Percentiles rank a stretch among this genome's conserved stretches.
These are phyloP conservation scores for Danio jaintianensis DNA, from an alignment of 2,797 vertebrate species.

Conservation along the genomic window DNA sequence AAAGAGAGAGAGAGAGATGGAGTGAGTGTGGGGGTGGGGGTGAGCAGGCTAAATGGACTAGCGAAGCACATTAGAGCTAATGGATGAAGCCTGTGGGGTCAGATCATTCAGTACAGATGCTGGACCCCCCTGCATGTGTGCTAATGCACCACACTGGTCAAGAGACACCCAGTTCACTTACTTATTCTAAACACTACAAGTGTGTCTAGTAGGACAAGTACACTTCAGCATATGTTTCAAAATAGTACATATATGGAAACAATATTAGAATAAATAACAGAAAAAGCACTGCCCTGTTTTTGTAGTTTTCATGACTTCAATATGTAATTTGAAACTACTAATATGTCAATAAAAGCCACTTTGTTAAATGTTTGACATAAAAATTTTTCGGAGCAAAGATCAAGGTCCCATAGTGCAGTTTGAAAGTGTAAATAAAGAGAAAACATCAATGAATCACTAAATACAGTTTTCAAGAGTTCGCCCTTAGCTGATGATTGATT, in stretches of 20 bases:
- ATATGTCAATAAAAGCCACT: too few relatives aligned
- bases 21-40: constrained; percentile 8
- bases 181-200: not conserved
- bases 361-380: too few relatives aligned
- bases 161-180: not conserved
- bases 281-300: too few relatives aligned
- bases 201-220: not conserved
- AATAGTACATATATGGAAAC: not conserved
- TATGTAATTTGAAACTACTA: too few relatives aligned
- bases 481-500: too few relatives aligned
- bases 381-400: too few relatives aligned
- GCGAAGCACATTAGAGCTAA: constrained; percentile 54
- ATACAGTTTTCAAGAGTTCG: too few relatives aligned
- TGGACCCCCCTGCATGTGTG: constrained; percentile 1
- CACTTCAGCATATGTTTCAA: not conserved
- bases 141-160: constrained; percentile 34
- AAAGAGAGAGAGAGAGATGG: not conserved
- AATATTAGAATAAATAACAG: not conserved
- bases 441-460: too few relatives aligned
- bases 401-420: too few relatives aligned
- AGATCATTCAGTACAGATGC: constrained; percentile 43
- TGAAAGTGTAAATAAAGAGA: too few relatives aligned
- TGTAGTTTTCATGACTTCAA: too few relatives aligned
- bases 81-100: constrained; percentile 50
- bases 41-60: constrained; percentile 46